These are phyloP conservation scores for Pseudochromis fuscus DNA, from an alignment of 2,797 vertebrate species.

Conservation along the genomic window DNA sequence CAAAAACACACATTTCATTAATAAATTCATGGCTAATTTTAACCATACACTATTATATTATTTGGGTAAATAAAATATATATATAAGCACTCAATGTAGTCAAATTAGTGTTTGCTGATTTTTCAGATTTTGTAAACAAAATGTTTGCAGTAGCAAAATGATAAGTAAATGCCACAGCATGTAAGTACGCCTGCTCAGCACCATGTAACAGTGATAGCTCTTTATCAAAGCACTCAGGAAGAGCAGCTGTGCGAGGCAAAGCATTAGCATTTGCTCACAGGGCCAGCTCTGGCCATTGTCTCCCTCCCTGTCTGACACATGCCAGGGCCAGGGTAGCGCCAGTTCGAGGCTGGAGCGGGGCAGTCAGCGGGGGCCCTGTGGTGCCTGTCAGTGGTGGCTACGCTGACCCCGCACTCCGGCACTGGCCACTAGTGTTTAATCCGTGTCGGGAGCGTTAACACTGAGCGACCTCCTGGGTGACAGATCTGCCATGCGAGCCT, in stretches of 20 bases:
- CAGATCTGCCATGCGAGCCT: conserved; percentile 94
- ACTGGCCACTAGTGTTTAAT: conserved; percentile 93
- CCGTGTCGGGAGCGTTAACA: conserved; percentile 96
- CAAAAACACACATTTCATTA: background rate
- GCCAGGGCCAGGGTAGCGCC: conserved; percentile 74
- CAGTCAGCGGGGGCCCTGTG: conserved; percentile 78
- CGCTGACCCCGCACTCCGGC: conserved; percentile 84
- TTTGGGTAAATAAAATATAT: background rate
- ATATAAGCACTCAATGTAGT: too few relatives aligned
- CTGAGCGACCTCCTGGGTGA: conserved; percentile 93
- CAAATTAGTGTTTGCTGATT: background rate
- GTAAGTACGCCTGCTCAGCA: conserved; percentile 26
- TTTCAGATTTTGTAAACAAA: conserved; percentile 35
- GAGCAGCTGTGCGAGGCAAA: conserved; percentile 57
- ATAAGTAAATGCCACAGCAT: conserved; percentile 38
- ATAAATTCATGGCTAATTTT: conserved; percentile 5
- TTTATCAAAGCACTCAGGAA: conserved; percentile 66
- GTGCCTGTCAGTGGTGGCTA: conserved; percentile 86
- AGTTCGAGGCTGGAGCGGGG: conserved; percentile 64
- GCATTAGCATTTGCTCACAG: conserved; percentile 77
- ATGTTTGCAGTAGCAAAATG: conserved; percentile 10
- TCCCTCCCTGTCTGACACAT: conserved; percentile 81
- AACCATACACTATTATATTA: conserved; percentile 1
- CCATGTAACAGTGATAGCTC: conserved; percentile 48
- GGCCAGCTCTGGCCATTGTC: conserved; percentile 70